Evolutionary conservation across 1,140 invertebrate genomes (phyloP).

Genomic region (Sitobion miscanthi): DNA sequence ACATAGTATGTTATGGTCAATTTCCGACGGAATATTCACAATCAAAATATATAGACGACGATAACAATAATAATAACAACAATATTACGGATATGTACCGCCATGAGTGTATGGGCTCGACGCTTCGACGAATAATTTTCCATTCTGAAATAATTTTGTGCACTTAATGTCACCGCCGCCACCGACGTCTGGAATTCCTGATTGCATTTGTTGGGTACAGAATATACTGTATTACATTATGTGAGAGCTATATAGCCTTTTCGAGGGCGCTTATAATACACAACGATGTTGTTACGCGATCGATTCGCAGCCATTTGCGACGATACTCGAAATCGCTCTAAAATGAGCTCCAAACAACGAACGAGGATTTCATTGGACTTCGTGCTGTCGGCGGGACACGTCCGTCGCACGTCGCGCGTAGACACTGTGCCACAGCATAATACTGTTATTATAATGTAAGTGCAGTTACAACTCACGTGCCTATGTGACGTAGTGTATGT

Average conservation of each 20-base stretch:
- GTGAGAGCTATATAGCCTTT: neutral
- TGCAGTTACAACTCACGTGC: neutral
- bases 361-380: neutral
- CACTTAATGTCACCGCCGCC: too few relatives aligned
- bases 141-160: neutral
- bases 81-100: neutral
- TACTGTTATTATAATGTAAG: conserved; percentile 1
- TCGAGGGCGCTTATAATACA: neutral
- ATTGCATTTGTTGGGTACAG: neutral
- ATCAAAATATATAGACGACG: neutral
- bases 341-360: neutral
- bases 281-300: neutral
- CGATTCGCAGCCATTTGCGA: neutral
- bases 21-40: neutral
- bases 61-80: neutral
- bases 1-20: neutral
- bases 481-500: neutral
- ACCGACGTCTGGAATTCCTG: neutral
- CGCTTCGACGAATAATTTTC: neutral
- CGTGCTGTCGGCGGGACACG: neutral
- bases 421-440: neutral
- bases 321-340: neutral
- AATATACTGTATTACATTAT: neutral
- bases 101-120: neutral
- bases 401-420: neutral